Base-by-base conservation (phyloP, 2,797 vertebrate species). In the Enteromius unitaeniatus region DNA sequence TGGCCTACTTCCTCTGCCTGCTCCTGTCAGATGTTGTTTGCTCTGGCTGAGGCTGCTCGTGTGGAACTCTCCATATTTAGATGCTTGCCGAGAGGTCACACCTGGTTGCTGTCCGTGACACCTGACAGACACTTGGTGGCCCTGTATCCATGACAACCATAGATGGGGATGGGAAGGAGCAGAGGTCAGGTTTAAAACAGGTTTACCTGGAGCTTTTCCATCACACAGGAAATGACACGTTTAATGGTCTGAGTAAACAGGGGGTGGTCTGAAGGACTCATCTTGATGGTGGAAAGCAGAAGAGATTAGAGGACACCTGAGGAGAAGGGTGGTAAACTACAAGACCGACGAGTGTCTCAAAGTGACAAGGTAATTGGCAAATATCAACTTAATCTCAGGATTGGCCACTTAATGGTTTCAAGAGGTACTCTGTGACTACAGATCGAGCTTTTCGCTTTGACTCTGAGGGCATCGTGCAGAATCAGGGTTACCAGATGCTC, bases 401-500 rank as follows among this genome's bases (percentile, higher is more conserved):
- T 55, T 31, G 64, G 69, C 13, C 62, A 75, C 58, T 64, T 84
- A 86, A 91, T 3, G 31, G 21, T 82, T 65, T 82, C 1, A 74
- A 65, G 58, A 65, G 72, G 31, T 65, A 62, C 60, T 42, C 26
- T 55, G 72, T 65, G 13, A 67, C 34, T 28, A 88, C 87, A 89
- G 83, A 85, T 75, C 84, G 47, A 90, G 86, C 86, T 55, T 91
- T 86, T 89, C 78, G 75, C 79, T 86, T 88, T 88, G 89, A 84
- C 87, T 92, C 88, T 87, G 90, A 88, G 88, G 91, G 91, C 92
- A 91, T 91, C 90, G 91, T 90, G 91, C 90, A 91, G 90, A 92
- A 91, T 86, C 88, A 89, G 90, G 92, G 91, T 92, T 92, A 91
- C 91, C 91, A 87, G 91, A 93, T 90, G 92, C 82, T 93, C 91